Evolutionary conservation across 2,797 vertebrate genomes (phyloP), one percentile per base, ranked within the genome.

Genomic region (Pantherophis alleghaniensis): DNA sequence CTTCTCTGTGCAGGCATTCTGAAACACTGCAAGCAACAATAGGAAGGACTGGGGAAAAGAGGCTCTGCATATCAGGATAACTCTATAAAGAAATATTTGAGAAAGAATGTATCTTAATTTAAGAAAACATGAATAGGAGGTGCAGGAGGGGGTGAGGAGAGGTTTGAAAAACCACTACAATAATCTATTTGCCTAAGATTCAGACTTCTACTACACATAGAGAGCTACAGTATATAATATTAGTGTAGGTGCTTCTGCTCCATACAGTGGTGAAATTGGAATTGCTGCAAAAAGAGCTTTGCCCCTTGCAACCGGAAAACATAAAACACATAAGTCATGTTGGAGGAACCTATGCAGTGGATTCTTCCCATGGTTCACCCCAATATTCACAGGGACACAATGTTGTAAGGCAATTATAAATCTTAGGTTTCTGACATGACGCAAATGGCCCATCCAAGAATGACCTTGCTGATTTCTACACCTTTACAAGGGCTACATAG

Each of bases 1-100:
- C 88, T 86, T 90, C 51, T 96, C 97, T 97, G 94, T 74, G 47
- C 55, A 94, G 88, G 87, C 95, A 56, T 94, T 96, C 95, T 95
- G 87, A 95, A 94, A 94, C 90, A 96, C 96, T 95, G 83, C 94
- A 95, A 95, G 93, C 95, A 94, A 96, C 83, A 94, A 69, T 95
- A 94, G 94, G 88, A 97, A 96, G 57, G 59, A 13, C 91, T 96
- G 89, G 89, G 91, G 37, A 4, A 92, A 56, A 95, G 53, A 92
- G 93, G 12, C 91, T 96, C 90, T 96, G 93, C 91, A 94, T 95
- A 93, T 95, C 92, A 24, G 91, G 57, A 95, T 95, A 92, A 28
- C 90, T 91, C 93, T 95, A 92, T 63, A 96, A 89, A 95, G 93
- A 96, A 89, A 74, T 87, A 37, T 96, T 94, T 94, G 91, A 88